Evolutionary conservation across 2,888 invertebrate species (phyloP).

Genomic region (Cepaea hortensis): DNA sequence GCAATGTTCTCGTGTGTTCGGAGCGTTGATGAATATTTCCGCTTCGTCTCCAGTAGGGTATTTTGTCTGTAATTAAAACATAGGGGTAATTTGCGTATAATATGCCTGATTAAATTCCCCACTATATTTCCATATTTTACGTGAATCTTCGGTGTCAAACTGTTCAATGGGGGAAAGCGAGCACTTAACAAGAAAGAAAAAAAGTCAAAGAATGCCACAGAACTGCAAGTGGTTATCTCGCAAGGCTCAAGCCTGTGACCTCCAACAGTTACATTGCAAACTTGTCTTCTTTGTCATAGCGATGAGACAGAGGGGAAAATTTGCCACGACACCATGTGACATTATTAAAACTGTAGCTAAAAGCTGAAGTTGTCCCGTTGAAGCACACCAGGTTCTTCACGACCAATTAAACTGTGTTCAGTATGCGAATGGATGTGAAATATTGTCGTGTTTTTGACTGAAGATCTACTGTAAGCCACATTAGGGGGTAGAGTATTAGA

Average conservation of each 20-base stretch:
- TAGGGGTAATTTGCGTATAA: not conserved
- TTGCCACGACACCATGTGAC: not conserved
- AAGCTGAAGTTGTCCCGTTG: not conserved
- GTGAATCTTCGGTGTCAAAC: not conserved
- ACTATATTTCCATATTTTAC: not conserved
- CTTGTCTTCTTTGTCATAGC: too few species aligned
- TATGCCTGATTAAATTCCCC: not conserved
- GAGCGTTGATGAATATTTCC: not conserved
- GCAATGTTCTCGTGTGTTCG: not conserved
- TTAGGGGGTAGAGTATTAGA: not conserved
- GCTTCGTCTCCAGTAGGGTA: not conserved
- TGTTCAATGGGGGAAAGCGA: not conserved
- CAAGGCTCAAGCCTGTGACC: too few species aligned
- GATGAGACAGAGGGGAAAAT: not conserved
- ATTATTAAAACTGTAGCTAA: not conserved
- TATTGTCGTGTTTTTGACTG: not conserved
- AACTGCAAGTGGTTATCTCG: too few species aligned
- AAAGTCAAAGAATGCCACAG: not conserved
- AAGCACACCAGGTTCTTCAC: not conserved
- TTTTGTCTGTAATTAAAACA: not conserved
- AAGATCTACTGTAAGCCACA: constrained; percentile 5
- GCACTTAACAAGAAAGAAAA: not conserved
- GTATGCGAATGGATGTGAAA: not conserved
- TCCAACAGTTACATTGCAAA: too few species aligned
- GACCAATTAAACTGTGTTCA: constrained; percentile 1